Conservation (phyloP, 2,797 vertebrate genomes). For the Sebastes glaucus region DNA sequence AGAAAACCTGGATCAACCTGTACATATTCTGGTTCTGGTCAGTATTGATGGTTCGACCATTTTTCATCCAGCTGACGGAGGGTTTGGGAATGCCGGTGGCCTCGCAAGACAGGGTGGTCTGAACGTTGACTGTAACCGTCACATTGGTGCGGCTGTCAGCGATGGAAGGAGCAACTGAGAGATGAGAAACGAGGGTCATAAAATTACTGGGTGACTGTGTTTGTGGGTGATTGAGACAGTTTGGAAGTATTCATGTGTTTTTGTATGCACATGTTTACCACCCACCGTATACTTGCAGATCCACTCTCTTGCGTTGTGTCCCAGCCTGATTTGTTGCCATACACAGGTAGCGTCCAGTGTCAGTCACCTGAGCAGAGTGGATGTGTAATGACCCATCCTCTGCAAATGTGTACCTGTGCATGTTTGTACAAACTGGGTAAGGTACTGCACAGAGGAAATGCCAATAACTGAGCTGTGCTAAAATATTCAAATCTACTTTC, state of each 20-base stretch:
- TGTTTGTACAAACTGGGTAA: constrained; percentile 1
- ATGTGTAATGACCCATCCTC: constrained; percentile 90
- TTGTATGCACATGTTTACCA: not conserved
- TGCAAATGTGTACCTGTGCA: constrained; percentile 84
- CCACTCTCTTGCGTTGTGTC: constrained; percentile 86
- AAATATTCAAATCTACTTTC: not conserved
- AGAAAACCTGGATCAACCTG: constrained; percentile 88
- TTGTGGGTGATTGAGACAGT: not conserved
- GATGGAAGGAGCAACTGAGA: constrained; percentile 89
- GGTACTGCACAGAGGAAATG: not conserved
- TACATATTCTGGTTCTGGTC: constrained; percentile 97
- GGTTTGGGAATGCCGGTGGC: constrained; percentile 93
- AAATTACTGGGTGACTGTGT: not conserved
- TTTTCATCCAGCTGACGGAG: constrained; percentile 89
- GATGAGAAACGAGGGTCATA: not conserved
- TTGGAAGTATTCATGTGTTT: not conserved
- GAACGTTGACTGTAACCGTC: constrained; percentile 91
- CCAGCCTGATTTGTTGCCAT: constrained; percentile 94
- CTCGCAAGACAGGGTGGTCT: constrained; percentile 93
- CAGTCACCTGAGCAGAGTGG: constrained; percentile 85
- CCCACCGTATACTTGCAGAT: constrained; percentile 92
- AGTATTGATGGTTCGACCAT: constrained; percentile 85
- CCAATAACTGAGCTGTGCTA: not conserved
- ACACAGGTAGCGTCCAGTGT: constrained; percentile 91
- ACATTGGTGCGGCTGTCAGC: constrained; percentile 84